Conservation (phyloP, 2,888 invertebrate species). For the Chrysolina oricalcia region DNA sequence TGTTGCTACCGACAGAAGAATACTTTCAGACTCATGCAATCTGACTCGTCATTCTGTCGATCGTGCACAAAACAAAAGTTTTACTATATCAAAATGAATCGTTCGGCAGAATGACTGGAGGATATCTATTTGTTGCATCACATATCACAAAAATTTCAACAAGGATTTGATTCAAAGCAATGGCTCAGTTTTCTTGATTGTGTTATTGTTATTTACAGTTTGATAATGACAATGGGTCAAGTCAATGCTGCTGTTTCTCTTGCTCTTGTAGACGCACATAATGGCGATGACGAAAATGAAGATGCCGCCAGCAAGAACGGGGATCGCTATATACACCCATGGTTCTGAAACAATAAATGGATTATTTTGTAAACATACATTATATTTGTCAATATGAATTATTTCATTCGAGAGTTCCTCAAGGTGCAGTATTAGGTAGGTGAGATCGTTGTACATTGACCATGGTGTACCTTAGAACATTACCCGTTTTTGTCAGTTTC, state of each 20-base stretch:
- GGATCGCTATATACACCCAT: constrained; percentile 41
- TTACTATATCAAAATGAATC: constrained; percentile 11
- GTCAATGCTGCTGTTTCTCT: constrained; percentile 55
- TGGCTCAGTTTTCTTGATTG: constrained; percentile 55
- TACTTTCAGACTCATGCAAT: not conserved
- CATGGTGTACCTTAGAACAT: too few relatives aligned
- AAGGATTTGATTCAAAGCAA: constrained; percentile 39
- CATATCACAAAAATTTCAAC: constrained; percentile 41
- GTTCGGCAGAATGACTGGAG: constrained; percentile 6
- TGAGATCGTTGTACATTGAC: too few relatives aligned
- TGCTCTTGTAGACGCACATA: constrained; percentile 51
- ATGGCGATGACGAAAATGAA: constrained; percentile 40
- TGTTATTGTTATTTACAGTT: constrained; percentile 56
- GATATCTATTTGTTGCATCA: constrained; percentile 37
- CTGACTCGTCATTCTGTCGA: not conserved
- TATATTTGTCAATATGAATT: too few relatives aligned
- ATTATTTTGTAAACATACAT: too few relatives aligned
- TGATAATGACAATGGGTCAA: constrained; percentile 55
- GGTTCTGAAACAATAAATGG: constrained; percentile 44
- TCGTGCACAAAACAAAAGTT: not conserved
- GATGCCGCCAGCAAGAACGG: constrained; percentile 37
- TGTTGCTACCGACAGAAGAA: constrained; percentile 8
- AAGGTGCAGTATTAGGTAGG: too few relatives aligned
- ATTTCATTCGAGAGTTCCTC: too few relatives aligned
- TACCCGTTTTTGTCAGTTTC: too few relatives aligned